These are phyloP conservation scores for Cephus cinctus DNA, from an alignment of 1,140 invertebrate genomes.

Conservation along the genomic window DNA sequence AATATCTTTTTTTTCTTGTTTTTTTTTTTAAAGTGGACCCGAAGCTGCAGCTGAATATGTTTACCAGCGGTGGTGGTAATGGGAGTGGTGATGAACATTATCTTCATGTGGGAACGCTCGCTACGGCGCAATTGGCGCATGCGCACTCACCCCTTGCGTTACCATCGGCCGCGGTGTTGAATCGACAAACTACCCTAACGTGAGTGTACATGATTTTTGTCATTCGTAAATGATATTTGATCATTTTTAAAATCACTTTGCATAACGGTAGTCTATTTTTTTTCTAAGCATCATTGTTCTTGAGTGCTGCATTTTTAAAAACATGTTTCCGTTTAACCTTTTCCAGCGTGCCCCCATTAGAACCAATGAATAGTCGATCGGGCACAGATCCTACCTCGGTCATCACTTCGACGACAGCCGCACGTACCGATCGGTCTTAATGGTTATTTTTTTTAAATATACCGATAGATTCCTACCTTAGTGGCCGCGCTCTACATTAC, in stretches of 20 bases:
- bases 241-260: too few species aligned
- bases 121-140: constrained; percentile 41
- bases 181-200: constrained; percentile 51
- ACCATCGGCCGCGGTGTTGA: constrained; percentile 50
- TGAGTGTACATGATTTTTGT: too few species aligned
- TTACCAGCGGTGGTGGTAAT: constrained; percentile 38
- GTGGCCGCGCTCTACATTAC: constrained; percentile 24
- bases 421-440: constrained; percentile 39
- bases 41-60: constrained; percentile 51
- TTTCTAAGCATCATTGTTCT: too few species aligned
- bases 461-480: background rate
- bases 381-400: constrained; percentile 35
- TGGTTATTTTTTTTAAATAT: background rate
- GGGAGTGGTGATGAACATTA: constrained; percentile 40
- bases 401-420: constrained; percentile 44
- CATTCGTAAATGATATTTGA: too few species aligned
- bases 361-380: constrained; percentile 46
- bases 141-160: constrained; percentile 50
- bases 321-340: background rate
- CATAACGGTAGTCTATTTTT: too few species aligned
- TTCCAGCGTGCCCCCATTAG: constrained; percentile 52
- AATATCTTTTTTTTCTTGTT: constrained; percentile 7
- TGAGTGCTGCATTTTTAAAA: background rate
- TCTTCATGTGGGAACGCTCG: constrained; percentile 36
- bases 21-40: constrained; percentile 46